These are phyloP conservation scores for Gasteruption jaculator DNA, from an alignment of 2,888 invertebrate species.

Conservation along the genomic window DNA sequence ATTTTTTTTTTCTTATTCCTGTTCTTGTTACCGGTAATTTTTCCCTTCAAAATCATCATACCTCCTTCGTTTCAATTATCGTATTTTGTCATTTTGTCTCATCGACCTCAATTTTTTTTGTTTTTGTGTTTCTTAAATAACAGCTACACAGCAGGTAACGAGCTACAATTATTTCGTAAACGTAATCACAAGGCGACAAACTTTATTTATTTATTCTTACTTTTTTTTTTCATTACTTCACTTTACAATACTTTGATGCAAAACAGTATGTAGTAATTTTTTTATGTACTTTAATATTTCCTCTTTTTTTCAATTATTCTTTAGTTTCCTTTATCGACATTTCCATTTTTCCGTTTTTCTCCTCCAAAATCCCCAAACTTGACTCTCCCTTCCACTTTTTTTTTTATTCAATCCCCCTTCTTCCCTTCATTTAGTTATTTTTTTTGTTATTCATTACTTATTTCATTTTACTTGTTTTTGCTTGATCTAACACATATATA, in stretches of 20 bases:
- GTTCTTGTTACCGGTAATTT: too few species aligned
- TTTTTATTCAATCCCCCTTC: slow-evolving; percentile 5
- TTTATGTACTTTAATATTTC: slow-evolving; percentile 13
- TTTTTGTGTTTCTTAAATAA: slow-evolving; percentile 4
- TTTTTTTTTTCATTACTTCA: slow-evolving; percentile 16
- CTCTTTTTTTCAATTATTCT: slow-evolving; percentile 4
- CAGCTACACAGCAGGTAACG: slow-evolving; percentile 24
- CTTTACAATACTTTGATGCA: slow-evolving; percentile 29
- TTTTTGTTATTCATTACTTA: slow-evolving; percentile 8
- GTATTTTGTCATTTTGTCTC: too few species aligned
- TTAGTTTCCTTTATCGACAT: slow-evolving; percentile 11
- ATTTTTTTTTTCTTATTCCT: too few species aligned
- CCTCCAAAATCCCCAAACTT: too few species aligned
- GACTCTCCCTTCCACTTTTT: slow-evolving; percentile 17
- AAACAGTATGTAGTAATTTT: slow-evolving; percentile 24
- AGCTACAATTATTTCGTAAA: slow-evolving; percentile 29
- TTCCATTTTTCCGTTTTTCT: slow-evolving; percentile 5
- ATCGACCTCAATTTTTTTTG: slow-evolving; percentile 10
- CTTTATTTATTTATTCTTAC: slow-evolving; percentile 1
- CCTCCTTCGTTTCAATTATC: too few species aligned
- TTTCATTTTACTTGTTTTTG: slow-evolving; percentile 21
- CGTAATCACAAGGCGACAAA: slow-evolving; percentile 30
- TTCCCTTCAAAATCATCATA: too few species aligned
- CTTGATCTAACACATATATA: slow-evolving; percentile 22
- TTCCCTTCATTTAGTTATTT: slow-evolving; percentile 7